These are phyloP conservation scores for Microvelia longipes DNA, from an alignment of 1,140 invertebrate genomes.

Conservation along the genomic window DNA sequence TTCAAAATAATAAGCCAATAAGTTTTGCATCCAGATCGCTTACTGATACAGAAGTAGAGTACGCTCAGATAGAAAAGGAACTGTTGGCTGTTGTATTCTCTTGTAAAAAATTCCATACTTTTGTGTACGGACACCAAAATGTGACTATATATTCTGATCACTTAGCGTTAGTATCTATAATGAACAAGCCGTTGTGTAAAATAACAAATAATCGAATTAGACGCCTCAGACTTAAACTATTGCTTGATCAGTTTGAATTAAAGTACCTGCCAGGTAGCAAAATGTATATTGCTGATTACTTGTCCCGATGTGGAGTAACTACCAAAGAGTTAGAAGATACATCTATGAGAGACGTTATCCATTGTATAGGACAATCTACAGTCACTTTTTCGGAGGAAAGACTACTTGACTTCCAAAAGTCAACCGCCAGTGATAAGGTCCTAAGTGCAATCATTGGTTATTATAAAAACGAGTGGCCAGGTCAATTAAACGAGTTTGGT, in stretches of 20 bases:
- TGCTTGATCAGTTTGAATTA: not conserved
- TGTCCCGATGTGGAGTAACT: not conserved
- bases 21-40: not conserved
- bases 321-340: not conserved
- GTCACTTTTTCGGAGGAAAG: not conserved
- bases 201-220: not conserved
- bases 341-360: not conserved
- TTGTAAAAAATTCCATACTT: not conserved
- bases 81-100: not conserved
- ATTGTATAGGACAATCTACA: not conserved
- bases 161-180: not conserved
- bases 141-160: not conserved
- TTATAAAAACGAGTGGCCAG: not conserved
- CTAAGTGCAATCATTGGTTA: not conserved
- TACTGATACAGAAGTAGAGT: not conserved
- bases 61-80: not conserved
- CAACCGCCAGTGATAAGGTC: not conserved
- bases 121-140: not conserved
- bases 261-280: not conserved
- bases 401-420: not conserved
- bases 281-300: not conserved
- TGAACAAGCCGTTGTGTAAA: not conserved
- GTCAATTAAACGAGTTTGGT: not conserved
- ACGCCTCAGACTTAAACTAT: not conserved
- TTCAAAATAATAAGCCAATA: not conserved